phyloP scores from a whole-genome alignment of 64 coral and sea anemone species.

The Pachyseris speciosa region DNA sequence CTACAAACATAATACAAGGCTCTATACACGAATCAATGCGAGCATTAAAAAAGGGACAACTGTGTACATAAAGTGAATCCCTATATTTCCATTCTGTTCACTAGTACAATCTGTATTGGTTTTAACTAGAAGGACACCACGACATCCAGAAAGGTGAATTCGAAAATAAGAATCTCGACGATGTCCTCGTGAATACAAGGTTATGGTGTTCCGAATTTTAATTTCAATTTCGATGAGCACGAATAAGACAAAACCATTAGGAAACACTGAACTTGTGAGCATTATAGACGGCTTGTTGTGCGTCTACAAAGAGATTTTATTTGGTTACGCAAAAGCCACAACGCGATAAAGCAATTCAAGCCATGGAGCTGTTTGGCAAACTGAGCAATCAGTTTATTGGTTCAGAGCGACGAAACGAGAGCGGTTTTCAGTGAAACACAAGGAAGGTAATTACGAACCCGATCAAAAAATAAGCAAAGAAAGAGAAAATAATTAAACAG shows the following conservation, averaged over 20 bases:
- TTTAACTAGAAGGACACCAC: no score
- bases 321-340: not conserved
- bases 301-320: not conserved
- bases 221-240: not conserved
- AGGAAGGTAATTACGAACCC: not conserved
- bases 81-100: slow-evolving; percentile 27
- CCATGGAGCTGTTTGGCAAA: not conserved
- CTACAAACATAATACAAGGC: slow-evolving; percentile 30
- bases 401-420: not conserved
- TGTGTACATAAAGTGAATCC: slow-evolving; percentile 18
- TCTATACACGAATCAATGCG: not conserved
- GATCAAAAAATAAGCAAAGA: not conserved
- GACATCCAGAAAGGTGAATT: not conserved
- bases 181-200: no score
- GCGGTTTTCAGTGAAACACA: not conserved
- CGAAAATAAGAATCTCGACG: no score
- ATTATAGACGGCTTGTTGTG: not conserved
- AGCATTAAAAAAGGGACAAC: slow-evolving; percentile 36
- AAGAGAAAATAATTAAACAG: not conserved
- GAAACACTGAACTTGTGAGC: not conserved
- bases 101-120: not conserved
- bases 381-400: slow-evolving; percentile 11
- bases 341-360: not conserved
- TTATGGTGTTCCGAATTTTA: no score
- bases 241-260: not conserved